phyloP scores from a whole-genome alignment of 1,140 invertebrate species.

The Solenopsis fugax region DNA sequence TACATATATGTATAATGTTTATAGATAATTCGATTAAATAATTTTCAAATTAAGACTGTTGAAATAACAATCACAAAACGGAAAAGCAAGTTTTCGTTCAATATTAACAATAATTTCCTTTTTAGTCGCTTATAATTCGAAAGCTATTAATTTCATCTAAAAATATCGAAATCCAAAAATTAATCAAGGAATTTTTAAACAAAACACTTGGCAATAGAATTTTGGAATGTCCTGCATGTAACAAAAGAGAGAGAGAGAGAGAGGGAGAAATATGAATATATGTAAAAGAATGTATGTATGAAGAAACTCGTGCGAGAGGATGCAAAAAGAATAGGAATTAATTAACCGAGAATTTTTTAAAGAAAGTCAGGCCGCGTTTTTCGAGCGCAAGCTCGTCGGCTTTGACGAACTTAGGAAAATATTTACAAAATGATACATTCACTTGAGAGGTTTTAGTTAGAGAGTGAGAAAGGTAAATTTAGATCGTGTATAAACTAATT shows the following conservation, averaged over 20 bases:
- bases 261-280: constrained; percentile 20
- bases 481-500: constrained; percentile 70
- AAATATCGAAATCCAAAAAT: background rate
- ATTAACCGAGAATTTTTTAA: constrained; percentile 67
- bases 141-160: constrained; percentile 5
- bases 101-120: background rate
- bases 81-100: background rate
- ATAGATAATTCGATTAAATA: background rate
- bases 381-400: constrained; percentile 47
- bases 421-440: constrained; percentile 62
- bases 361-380: constrained; percentile 49
- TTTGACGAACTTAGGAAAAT: constrained; percentile 55
- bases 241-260: constrained; percentile 17
- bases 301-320: constrained; percentile 24
- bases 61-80: background rate
- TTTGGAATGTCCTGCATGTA: constrained; percentile 33
- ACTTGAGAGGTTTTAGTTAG: constrained; percentile 64
- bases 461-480: constrained; percentile 47
- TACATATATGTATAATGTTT: no score
- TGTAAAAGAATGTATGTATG: constrained; percentile 22
- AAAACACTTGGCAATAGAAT: background rate
- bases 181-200: constrained; percentile 22
- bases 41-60: background rate
- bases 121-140: constrained; percentile 4
- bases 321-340: constrained; percentile 42